Percentiles rank a stretch among this genome's conserved stretches.
phyloP scores from a whole-genome alignment of 1,140 invertebrate species.

The Pteromalus puparum region DNA sequence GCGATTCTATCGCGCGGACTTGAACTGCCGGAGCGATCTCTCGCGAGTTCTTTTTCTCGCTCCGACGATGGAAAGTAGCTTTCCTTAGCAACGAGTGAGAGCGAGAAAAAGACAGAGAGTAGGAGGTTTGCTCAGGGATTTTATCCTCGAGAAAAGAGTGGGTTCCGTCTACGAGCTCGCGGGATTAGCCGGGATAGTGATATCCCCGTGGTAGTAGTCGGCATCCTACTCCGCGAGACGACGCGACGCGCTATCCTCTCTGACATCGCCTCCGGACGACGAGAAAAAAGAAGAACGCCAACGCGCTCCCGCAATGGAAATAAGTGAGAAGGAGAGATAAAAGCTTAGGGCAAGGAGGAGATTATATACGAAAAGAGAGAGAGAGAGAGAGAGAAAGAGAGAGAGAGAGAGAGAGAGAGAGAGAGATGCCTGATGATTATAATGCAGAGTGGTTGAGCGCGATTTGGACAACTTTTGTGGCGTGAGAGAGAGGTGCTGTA shows the following conservation, averaged over 20 bases:
- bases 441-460: conserved; percentile 20
- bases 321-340: conserved; percentile 41
- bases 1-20: conserved; percentile 43
- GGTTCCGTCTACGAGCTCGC: conserved; percentile 52
- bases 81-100: not conserved
- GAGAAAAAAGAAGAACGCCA: not conserved
- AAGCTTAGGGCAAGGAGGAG: conserved; percentile 7
- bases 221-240: not conserved
- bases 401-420: no score
- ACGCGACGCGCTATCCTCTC: not conserved
- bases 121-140: conserved; percentile 45
- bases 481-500: not conserved
- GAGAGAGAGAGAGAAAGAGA: not conserved
- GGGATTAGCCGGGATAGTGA: conserved; percentile 60
- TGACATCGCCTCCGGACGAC: not conserved
- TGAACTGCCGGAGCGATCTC: conserved; percentile 17
- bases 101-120: conserved; percentile 22
- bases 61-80: conserved; percentile 23
- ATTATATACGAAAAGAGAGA: not conserved
- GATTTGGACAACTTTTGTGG: conserved; percentile 23
- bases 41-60: not conserved
- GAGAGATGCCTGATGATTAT: conserved; percentile 26
- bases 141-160: conserved; percentile 43
- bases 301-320: not conserved
- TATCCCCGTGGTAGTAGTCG: conserved; percentile 29